Conservation (phyloP, 2,113 vertebrate species). For the Coryphaenoides rupestris region DNA sequence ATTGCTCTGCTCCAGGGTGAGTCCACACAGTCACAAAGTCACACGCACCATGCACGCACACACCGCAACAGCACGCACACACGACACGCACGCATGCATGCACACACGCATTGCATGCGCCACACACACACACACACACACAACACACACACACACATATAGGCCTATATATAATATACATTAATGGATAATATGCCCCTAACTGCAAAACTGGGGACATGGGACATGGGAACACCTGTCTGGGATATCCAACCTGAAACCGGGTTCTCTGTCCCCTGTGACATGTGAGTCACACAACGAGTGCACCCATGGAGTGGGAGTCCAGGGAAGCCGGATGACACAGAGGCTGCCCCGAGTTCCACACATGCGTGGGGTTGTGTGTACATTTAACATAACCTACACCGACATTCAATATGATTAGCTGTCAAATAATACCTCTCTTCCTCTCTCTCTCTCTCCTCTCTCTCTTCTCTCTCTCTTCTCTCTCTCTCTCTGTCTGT, state of each 20-base stretch:
- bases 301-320: conserved; percentile 44
- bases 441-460: neutral
- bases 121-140: conserved; percentile 1
- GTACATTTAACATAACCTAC: conserved; percentile 5
- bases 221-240: conserved; percentile 52
- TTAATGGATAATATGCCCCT: neutral
- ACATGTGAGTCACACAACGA: conserved; percentile 15
- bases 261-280: conserved; percentile 5
- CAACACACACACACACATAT: no score
- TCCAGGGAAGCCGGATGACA: conserved; percentile 57
- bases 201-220: conserved; percentile 53
- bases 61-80: neutral
- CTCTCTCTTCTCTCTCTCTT: neutral
- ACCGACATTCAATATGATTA: conserved; percentile 32
- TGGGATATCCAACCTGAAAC: conserved; percentile 59
- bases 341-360: conserved; percentile 6
- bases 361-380: no score
- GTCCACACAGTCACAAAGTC: conserved; percentile 37
- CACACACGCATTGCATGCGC: neutral
- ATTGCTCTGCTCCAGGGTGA: conserved; percentile 45
- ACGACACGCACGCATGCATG: conserved; percentile 10
- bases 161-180: no score
- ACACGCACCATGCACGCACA: conserved; percentile 17
- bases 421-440: neutral
- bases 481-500: neutral